These are phyloP conservation scores for Erebia aethiops DNA, from an alignment of 2,888 invertebrate genomes.

Conservation along the genomic window DNA sequence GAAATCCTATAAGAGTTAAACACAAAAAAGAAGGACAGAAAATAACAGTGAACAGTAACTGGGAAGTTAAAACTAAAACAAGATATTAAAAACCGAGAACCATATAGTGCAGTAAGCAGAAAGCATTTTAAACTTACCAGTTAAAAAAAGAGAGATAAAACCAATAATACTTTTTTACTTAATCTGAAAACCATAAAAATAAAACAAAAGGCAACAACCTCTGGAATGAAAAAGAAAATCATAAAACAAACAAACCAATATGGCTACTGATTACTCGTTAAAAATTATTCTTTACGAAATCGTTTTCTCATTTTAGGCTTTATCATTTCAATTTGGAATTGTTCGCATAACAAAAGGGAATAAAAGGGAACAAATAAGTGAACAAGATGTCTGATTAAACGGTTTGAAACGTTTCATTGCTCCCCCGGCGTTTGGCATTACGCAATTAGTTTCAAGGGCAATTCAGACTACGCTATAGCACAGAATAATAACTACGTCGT, in stretches of 20 bases:
- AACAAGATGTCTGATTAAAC: conserved; percentile 12
- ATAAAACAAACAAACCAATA: background rate
- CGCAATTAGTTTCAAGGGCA: conserved; percentile 2
- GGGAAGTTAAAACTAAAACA: no score
- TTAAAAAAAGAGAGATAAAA: no score
- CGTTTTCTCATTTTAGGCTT: background rate
- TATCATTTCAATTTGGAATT: background rate
- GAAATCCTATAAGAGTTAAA: no score
- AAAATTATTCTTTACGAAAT: background rate
- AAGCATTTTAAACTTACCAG: no score
- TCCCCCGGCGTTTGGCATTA: conserved; percentile 12
- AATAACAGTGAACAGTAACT: no score
- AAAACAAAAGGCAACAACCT: background rate
- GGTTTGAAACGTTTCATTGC: conserved; percentile 7
- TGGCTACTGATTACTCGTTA: background rate
- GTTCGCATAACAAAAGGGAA: background rate
- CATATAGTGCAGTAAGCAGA: no score
- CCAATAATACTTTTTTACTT: no score
- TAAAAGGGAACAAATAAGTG: background rate
- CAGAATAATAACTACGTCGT: no score
- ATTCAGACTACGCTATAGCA: no score
- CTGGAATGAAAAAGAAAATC: background rate
- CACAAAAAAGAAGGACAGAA: no score
- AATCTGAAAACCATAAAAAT: background rate
- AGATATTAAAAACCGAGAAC: no score